phyloP scores from a whole-genome alignment of 2,113 vertebrate species.

The Connochaetes taurinus region DNA sequence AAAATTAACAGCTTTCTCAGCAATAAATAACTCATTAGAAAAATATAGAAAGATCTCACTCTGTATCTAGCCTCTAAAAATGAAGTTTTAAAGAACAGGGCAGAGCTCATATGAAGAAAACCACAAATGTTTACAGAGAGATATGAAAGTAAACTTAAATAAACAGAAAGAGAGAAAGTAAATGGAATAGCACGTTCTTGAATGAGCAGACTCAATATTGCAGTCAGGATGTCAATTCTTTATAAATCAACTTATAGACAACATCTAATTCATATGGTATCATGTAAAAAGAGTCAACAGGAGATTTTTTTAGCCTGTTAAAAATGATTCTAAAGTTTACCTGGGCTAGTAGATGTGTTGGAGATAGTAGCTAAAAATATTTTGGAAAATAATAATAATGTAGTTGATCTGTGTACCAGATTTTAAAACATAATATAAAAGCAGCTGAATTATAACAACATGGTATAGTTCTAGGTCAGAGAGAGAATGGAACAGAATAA shows the following conservation, averaged over 20 bases:
- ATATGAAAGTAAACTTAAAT: slow-evolving; percentile 55
- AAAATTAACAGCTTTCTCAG: not conserved
- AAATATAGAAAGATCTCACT: not conserved
- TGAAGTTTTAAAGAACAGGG: slow-evolving; percentile 19
- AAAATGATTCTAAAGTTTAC: slow-evolving; percentile 37
- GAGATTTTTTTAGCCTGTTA: not conserved
- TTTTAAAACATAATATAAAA: slow-evolving; percentile 41
- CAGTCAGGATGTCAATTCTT: slow-evolving; percentile 43
- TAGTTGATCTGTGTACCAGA: not conserved
- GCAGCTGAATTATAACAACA: slow-evolving; percentile 3
- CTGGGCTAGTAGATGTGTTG: not conserved
- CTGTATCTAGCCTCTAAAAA: not conserved
- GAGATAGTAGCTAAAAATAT: slow-evolving; percentile 15
- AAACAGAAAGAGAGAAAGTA: slow-evolving; percentile 24
- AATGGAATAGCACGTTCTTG: not conserved
- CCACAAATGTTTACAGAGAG: slow-evolving; percentile 58
- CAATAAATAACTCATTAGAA: slow-evolving; percentile 20
- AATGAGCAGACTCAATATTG: slow-evolving; percentile 4
- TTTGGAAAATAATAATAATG: slow-evolving; percentile 14
- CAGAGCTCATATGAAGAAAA: slow-evolving; percentile 16
- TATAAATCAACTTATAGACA: slow-evolving; percentile 39
- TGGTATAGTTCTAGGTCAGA: not conserved
- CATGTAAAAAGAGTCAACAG: slow-evolving; percentile 5
- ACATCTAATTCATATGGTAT: not conserved
- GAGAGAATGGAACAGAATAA: not conserved